phyloP scores from a whole-genome alignment of 2,797 vertebrate genomes.

The Peromyscus eremicus region DNA sequence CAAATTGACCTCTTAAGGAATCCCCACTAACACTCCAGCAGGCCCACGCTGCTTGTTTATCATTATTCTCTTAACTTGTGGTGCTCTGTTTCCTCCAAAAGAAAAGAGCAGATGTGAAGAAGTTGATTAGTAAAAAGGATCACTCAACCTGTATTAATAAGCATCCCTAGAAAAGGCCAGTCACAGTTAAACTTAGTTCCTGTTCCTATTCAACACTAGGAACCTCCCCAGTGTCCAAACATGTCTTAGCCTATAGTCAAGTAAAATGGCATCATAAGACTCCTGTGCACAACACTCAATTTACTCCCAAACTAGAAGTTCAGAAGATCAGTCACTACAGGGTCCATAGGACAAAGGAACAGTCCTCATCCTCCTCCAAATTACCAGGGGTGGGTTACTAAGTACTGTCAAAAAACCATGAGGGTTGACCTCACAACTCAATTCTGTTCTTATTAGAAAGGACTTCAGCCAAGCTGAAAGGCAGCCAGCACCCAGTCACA shows the following conservation, averaged over 20 bases:
- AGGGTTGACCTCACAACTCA: not conserved
- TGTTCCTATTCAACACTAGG: constrained; percentile 65
- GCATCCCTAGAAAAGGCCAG: constrained; percentile 39
- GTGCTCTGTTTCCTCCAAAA: not conserved
- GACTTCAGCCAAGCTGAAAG: constrained; percentile 45
- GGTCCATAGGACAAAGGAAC: constrained; percentile 56
- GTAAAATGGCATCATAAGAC: constrained; percentile 63
- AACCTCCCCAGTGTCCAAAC: constrained; percentile 45
- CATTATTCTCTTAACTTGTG: not conserved
- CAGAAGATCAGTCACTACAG: constrained; percentile 66
- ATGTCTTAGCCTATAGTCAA: constrained; percentile 62
- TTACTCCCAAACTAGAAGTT: constrained; percentile 71
- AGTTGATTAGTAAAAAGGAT: not conserved
- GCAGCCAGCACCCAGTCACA: not conserved
- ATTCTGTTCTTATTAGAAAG: constrained; percentile 65
- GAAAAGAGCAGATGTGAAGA: constrained; percentile 17
- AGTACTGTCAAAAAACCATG: constrained; percentile 24
- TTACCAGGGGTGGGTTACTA: constrained; percentile 65
- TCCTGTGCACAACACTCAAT: constrained; percentile 57
- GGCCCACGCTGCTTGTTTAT: not conserved
- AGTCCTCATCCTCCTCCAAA: not conserved
- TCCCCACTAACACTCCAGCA: constrained; percentile 19
- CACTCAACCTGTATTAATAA: constrained; percentile 1
- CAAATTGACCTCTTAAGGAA: not conserved
- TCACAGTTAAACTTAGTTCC: constrained; percentile 49